Percentiles rank a stretch among this genome's conserved stretches.
phyloP scores from a whole-genome alignment of 2,797 vertebrate species.

The Darevskia nairensis region DNA sequence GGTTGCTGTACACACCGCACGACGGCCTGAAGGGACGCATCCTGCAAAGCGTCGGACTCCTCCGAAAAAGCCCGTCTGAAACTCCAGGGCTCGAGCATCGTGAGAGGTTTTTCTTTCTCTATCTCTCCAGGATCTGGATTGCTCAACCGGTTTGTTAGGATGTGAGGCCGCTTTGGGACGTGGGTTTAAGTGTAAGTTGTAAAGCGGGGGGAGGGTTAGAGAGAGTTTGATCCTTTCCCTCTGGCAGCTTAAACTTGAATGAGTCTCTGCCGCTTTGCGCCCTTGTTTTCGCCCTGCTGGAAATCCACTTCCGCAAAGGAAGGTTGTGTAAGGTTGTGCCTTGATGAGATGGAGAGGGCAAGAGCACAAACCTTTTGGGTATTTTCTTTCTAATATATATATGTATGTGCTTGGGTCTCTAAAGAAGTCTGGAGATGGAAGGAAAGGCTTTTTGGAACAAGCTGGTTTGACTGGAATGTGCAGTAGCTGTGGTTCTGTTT shows the following conservation, averaged over 20 bases:
- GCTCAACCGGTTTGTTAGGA: neutral
- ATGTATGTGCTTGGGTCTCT: neutral
- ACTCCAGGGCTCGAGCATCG: neutral
- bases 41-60: conserved; percentile 7
- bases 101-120: neutral
- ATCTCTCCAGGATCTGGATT: too few relatives aligned
- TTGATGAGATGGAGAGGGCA: neutral
- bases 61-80: neutral
- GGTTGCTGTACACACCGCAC: neutral
- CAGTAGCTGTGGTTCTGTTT: conserved; percentile 58
- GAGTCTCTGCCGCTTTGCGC: conserved; percentile 47
- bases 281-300: conserved; percentile 65
- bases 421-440: neutral
- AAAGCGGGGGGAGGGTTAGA: neutral
- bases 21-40: conserved; percentile 24
- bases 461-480: conserved; percentile 43
- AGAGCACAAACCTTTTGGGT: neutral
- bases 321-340: conserved; percentile 5
- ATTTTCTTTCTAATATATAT: neutral
- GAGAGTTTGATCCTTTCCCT: neutral
- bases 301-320: conserved; percentile 46
- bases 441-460: conserved; percentile 33
- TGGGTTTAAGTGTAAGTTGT: neutral
- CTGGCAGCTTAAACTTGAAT: conserved; percentile 42
- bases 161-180: conserved; percentile 19